These are phyloP conservation scores for Typhlomys cinereus DNA, from an alignment of 2,113 vertebrate genomes.

Conservation along the genomic window DNA sequence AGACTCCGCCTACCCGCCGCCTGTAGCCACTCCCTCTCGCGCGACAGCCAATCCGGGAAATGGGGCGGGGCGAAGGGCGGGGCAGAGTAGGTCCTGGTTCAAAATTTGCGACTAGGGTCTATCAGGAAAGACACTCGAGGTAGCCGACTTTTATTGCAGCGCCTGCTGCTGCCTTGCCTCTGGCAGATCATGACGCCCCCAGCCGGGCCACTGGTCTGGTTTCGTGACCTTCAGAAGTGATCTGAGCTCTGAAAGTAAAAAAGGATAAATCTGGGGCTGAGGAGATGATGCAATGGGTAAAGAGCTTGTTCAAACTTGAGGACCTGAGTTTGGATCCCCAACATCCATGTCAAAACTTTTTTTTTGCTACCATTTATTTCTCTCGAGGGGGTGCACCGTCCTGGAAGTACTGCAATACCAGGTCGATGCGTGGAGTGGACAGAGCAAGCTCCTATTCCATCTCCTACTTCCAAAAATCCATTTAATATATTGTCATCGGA, in stretches of 20 bases:
- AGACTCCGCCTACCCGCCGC: neutral
- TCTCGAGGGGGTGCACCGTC: too few species aligned
- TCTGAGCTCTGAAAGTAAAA: neutral
- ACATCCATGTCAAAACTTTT: too few species aligned
- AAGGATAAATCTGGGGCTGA: too few species aligned
- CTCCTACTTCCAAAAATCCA: too few species aligned
- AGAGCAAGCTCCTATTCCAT: too few species aligned
- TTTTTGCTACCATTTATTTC: too few species aligned
- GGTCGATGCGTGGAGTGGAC: too few species aligned
- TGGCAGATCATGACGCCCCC: neutral
- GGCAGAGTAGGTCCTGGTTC: neutral
- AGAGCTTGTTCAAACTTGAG: too few species aligned
- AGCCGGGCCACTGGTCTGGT: neutral
- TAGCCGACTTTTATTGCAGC: accelerated
- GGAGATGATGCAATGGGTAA: too few species aligned
- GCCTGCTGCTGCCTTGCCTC: accelerated
- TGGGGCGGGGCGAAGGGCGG: neutral
- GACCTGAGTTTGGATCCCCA: too few species aligned
- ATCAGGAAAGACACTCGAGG: neutral
- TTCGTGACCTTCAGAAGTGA: neutral
- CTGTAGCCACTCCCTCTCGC: neutral
- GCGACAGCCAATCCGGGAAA: slow-evolving; percentile 37
- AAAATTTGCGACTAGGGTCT: neutral
- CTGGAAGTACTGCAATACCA: too few species aligned
- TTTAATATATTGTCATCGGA: too few species aligned